Base-by-base conservation (phyloP, 2,113 vertebrate genomes). In the Tenebrosternarchus preto region DNA sequence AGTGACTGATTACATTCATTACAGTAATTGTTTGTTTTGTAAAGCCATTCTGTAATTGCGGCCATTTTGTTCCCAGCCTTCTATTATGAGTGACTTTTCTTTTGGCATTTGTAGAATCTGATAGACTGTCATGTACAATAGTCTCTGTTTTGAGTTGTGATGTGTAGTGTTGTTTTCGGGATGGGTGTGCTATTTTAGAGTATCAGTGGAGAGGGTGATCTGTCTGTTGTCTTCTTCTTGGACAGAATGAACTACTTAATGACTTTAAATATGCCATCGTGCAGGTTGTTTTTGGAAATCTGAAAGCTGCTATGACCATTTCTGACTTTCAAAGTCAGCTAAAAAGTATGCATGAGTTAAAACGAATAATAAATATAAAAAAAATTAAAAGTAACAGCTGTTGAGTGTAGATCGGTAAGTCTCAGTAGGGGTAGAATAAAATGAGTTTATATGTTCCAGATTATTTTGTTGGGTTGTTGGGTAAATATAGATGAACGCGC, bases 11-110 rank as follows among this genome's bases (percentile, higher is more conserved):
- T 46, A 63, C 57, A 70, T 46, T 66, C 33, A 77, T 71, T 76
- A 71, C 57, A 29, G 24, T 71, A 70, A 46, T 33, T 76, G 19
- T 70, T 57, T 76, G 55, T 77, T 77, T 78, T 63, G 27, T 77
- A 46, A 76, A 71, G 50, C 29, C 46, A 15, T 66, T 67, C 22
- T 43, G 46, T 78, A 66, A 31, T 43, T 73, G n/a, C 19, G 22
- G 61, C 22, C 29, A 71, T 82, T 72, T 79, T 56, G 27, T 53
- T 67, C 20, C 43, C 53, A 31, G 46, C 31, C 57, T 22, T 50
- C 25, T 17, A 59, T 73, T 60, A 70, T 29, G 22, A 76, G 8
- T 69, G 57, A 67, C 36, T 25, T 61, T 3, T 53, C 7, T 60
- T 56, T 39, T 12, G 19, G 27, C 25, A n/a, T 76, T 66, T 76